Base-by-base conservation (phyloP, 1,140 invertebrate genomes). In the Protaetia brevitarsis region DNA sequence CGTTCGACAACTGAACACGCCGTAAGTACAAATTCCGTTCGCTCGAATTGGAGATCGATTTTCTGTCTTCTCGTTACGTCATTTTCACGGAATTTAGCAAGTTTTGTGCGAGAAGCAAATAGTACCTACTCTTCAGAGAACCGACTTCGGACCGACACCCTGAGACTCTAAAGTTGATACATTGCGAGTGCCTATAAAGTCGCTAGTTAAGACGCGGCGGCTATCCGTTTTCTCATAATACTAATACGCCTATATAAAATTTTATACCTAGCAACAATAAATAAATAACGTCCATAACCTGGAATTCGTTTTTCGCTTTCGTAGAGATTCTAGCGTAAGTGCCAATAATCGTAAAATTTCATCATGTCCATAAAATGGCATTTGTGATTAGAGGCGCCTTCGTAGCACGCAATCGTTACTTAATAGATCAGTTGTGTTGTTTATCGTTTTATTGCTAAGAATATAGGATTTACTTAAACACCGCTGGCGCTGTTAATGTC, bases 381-480 rank as follows among this genome's bases (percentile, higher is more conserved):
- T 23, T 51, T 23, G 26, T 51, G 41, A 51, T 51, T 51, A 51
- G 19, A 51, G 41, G 7, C 11, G 13, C 41, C 19, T 6, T 23
- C 19, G 41, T 19, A 16, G 26, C 41, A 51, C 41, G 19, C 41
- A 51, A 51, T 51, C 19, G 41, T 19, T 51, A 2, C 11, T 51
- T 51, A 51, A 51, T 21, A 51, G 41, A 51, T 51, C 41, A 51
- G 26, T 51, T 51, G 19, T 51, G 41, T n/a, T n/a, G n/a, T 51
- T 51, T 23, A 51, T 23, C 26, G 41, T 51, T 51, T 23, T 51
- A 51, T 5, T 16, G 19, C 41, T 16, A 51, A 51, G 19, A 10
- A 8, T 10, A 16, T 2, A 23, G 26, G 0, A 51, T 51, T 51
- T 23, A 51, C 16, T 51, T 23, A 51, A 19, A 51, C 16, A 51